Percentiles rank a stretch among this genome's conserved stretches.
phyloP scores from a whole-genome alignment of 2,797 vertebrate genomes.

The Liasis olivaceus region DNA sequence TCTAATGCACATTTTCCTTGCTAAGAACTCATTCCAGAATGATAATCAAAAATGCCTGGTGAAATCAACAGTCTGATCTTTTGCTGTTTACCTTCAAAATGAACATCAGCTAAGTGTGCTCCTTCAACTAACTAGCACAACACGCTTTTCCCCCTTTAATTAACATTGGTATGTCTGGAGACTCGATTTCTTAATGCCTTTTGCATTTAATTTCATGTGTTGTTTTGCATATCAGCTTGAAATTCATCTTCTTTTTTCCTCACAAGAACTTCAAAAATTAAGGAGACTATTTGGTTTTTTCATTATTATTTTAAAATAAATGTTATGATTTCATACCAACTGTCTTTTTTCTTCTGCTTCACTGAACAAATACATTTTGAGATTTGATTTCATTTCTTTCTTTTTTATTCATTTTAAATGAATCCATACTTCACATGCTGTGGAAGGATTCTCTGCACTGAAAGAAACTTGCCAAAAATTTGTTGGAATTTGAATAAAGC shows the following conservation, averaged over 20 bases:
- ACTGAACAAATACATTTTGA: conserved; percentile 24
- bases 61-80: conserved; percentile 38
- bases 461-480: background rate
- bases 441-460: background rate
- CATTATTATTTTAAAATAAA: background rate
- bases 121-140: conserved; percentile 25
- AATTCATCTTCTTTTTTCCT: background rate
- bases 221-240: background rate
- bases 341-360: background rate
- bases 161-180: conserved; percentile 7
- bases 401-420: conserved; percentile 20
- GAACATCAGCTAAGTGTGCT: conserved; percentile 53
- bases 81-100: conserved; percentile 49
- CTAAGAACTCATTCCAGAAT: background rate
- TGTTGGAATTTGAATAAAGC: background rate
- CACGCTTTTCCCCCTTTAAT: conserved; percentile 10
- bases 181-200: background rate
- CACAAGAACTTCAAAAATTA: background rate
- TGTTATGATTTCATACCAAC: conserved; percentile 6
- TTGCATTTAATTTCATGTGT: background rate
- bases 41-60: background rate
- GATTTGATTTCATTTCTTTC: conserved; percentile 4
- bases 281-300: background rate
- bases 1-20: background rate
- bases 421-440: background rate